These are phyloP conservation scores for Chromis chromis DNA, from an alignment of 2,797 vertebrate genomes.

Conservation along the genomic window DNA sequence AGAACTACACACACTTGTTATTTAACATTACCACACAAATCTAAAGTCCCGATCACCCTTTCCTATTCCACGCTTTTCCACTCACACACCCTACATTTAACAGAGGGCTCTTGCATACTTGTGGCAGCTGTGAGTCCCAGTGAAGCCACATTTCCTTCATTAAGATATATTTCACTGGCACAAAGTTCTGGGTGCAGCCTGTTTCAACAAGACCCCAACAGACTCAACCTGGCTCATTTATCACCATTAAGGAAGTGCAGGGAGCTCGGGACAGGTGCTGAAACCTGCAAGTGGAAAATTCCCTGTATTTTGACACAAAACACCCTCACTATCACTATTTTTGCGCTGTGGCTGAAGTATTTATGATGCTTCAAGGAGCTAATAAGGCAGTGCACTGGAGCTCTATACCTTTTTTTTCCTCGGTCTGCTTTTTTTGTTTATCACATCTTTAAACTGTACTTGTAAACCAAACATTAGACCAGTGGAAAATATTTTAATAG, in stretches of 20 bases:
- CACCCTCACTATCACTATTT: slow-evolving; percentile 35
- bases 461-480: slow-evolving; percentile 16
- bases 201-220: slow-evolving; percentile 73
- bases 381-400: neutral
- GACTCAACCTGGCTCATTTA: slow-evolving; percentile 59
- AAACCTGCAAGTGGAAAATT: slow-evolving; percentile 52
- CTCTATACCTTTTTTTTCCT: neutral
- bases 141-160: slow-evolving; percentile 73
- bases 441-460: slow-evolving; percentile 22
- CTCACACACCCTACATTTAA: slow-evolving; percentile 60
- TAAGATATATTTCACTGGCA: slow-evolving; percentile 67
- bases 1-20: slow-evolving; percentile 3
- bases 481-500: slow-evolving; percentile 54
- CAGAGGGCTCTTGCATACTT: slow-evolving; percentile 44
- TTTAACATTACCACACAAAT: slow-evolving; percentile 32
- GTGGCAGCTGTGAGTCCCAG: slow-evolving; percentile 55
- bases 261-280: slow-evolving; percentile 59
- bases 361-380: slow-evolving; percentile 12
- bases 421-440: neutral
- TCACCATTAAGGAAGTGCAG: slow-evolving; percentile 65
- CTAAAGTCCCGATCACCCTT: neutral
- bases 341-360: slow-evolving; percentile 25
- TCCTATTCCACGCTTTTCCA: slow-evolving; percentile 23
- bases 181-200: slow-evolving; percentile 55
- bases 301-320: slow-evolving; percentile 54